Conservation (phyloP, 1,140 invertebrate species). For the Armadillidium nasatum region DNA sequence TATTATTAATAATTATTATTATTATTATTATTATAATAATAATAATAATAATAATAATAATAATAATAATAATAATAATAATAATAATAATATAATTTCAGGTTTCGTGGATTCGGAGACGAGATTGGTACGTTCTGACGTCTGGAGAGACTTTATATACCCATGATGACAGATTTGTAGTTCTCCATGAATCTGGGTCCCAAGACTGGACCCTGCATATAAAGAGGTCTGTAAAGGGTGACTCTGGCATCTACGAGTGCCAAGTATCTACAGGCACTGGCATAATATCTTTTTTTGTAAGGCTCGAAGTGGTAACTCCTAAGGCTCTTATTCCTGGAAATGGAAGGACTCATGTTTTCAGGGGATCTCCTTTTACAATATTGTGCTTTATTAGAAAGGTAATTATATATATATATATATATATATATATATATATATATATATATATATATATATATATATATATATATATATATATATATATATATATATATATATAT, state of each 20-base stretch:
- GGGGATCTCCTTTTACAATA: slow-evolving; percentile 81
- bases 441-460: no score
- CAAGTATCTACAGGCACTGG: slow-evolving; percentile 84
- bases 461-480: not conserved
- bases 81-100: slow-evolving; percentile 50
- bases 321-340: slow-evolving; percentile 78
- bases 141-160: slow-evolving; percentile 83
- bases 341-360: slow-evolving; percentile 81
- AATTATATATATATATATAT: slow-evolving; percentile 39
- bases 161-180: slow-evolving; percentile 82
- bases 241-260: slow-evolving; percentile 91
- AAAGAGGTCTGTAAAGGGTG: slow-evolving; percentile 82
- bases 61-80: no score
- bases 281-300: slow-evolving; percentile 78
- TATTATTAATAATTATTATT: no score
- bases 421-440: no score
- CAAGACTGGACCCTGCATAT: slow-evolving; percentile 89
- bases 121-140: slow-evolving; percentile 88
- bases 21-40: not conserved
- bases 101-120: slow-evolving; percentile 82
- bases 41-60: no score
- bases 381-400: slow-evolving; percentile 76
- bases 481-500: not conserved
- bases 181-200: slow-evolving; percentile 63
- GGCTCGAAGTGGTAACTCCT: slow-evolving; percentile 78